Evolutionary conservation across 2,888 invertebrate species (phyloP).

Genomic region (Exocentrus adspersus): DNA sequence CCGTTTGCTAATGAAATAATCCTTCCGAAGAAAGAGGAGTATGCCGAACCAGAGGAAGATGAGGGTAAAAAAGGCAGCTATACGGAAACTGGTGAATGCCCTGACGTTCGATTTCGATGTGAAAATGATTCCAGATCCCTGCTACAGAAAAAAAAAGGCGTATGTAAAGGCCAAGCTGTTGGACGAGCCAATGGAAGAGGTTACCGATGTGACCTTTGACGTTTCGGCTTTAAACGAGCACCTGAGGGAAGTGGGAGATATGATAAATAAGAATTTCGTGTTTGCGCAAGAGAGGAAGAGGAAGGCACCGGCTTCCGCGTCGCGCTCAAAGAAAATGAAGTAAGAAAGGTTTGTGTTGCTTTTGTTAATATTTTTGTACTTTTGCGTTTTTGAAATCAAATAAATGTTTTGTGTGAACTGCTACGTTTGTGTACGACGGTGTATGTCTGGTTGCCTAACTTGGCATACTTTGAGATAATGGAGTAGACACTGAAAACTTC

Average conservation of each 20-base stretch:
- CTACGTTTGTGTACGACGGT: too few relatives aligned
- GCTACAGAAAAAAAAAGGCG: slow-evolving; percentile 43
- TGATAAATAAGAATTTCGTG: slow-evolving; percentile 34
- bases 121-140: slow-evolving; percentile 43
- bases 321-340: slow-evolving; percentile 7
- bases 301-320: slow-evolving; percentile 10
- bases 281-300: slow-evolving; percentile 33
- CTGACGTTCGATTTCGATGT: slow-evolving; percentile 49
- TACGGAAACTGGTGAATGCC: slow-evolving; percentile 42
- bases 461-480: too few relatives aligned
- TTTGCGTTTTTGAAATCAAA: background rate
- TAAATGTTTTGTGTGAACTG: too few relatives aligned
- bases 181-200: slow-evolving; percentile 43
- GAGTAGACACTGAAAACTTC: too few relatives aligned
- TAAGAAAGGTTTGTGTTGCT: background rate
- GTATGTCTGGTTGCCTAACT: too few relatives aligned
- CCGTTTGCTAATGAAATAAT: slow-evolving; percentile 46
- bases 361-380: background rate
- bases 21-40: slow-evolving; percentile 23
- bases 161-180: slow-evolving; percentile 50
- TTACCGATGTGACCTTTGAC: slow-evolving; percentile 34
- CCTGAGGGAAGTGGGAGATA: slow-evolving; percentile 30
- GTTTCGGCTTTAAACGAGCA: slow-evolving; percentile 36
- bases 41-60: slow-evolving; percentile 30
- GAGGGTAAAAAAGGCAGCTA: slow-evolving; percentile 24